Evolutionary conservation across 2,797 vertebrate species (phyloP).

Genomic region (Rachycentron canadum): DNA sequence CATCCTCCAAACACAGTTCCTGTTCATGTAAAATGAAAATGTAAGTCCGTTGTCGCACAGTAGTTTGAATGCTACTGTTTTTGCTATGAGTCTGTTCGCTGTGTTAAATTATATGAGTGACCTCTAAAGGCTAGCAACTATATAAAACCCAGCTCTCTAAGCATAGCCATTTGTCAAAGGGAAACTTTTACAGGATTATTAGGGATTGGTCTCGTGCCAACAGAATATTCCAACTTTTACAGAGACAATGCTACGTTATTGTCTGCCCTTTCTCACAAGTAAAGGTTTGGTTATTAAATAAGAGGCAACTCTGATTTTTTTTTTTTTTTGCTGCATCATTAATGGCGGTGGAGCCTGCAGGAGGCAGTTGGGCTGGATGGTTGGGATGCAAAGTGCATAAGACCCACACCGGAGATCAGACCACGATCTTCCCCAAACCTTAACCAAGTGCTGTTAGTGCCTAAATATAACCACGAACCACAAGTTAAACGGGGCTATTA

Average conservation of each 20-base stretch:
- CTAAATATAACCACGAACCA: not conserved
- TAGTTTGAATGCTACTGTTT: not conserved
- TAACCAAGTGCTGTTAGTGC: not conserved
- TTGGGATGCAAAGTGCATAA: not conserved
- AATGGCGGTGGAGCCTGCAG: not conserved
- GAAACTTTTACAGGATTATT: conserved; percentile 34
- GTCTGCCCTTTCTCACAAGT: not conserved
- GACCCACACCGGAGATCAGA: not conserved
- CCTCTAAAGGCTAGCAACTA: conserved; percentile 18
- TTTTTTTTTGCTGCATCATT: not conserved
- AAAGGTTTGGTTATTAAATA: conserved; percentile 29
- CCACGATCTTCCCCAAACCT: not conserved
- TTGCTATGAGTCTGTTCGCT: not conserved
- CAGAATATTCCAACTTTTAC: conserved; percentile 31
- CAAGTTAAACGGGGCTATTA: too few relatives aligned
- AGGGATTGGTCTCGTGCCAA: conserved; percentile 34
- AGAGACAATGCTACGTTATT: conserved; percentile 26
- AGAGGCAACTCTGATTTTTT: not conserved
- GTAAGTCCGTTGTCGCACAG: not conserved
- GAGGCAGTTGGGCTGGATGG: not conserved
- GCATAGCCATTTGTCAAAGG: conserved; percentile 26
- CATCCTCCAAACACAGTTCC: conserved; percentile 30
- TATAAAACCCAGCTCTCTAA: conserved; percentile 5
- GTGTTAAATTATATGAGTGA: conserved; percentile 13
- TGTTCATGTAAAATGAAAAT: conserved; percentile 10